Conservation (phyloP, 2,113 vertebrate species). For the Crotalus helleri region DNA sequence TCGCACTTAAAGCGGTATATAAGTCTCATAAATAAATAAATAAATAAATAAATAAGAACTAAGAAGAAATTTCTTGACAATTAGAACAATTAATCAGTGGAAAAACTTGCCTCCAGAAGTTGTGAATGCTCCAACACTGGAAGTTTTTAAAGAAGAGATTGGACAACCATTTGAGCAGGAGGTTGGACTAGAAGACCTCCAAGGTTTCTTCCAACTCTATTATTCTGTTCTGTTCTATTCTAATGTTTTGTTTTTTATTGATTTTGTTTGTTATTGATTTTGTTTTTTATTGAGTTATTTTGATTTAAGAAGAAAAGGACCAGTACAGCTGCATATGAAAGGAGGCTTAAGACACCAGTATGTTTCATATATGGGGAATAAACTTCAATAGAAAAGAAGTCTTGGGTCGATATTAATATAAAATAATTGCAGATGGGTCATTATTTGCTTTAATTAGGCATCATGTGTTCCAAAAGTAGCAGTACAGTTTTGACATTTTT, state of each 20-base stretch:
- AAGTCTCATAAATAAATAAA: too few relatives aligned
- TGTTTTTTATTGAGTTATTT: neutral
- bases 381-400: neutral
- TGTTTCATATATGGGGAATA: neutral
- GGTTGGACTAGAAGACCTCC: too few relatives aligned
- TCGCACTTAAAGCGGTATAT: too few relatives aligned
- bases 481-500: neutral
- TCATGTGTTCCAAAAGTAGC: neutral
- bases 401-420: neutral
- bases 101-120: too few relatives aligned
- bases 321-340: neutral
- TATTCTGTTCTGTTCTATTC: too few relatives aligned
- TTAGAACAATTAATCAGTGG: too few relatives aligned
- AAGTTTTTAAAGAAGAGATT: too few relatives aligned
- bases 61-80: too few relatives aligned
- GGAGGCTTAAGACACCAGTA: neutral
- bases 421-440: neutral
- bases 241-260: neutral
- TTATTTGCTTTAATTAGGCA: neutral
- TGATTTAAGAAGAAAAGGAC: neutral
- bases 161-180: too few relatives aligned
- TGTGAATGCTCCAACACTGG: too few relatives aligned
- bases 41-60: too few relatives aligned
- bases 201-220: too few relatives aligned
- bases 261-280: neutral